These are phyloP conservation scores for Hozukius guyotensis DNA, from an alignment of 2,797 vertebrate species.

Conservation along the genomic window DNA sequence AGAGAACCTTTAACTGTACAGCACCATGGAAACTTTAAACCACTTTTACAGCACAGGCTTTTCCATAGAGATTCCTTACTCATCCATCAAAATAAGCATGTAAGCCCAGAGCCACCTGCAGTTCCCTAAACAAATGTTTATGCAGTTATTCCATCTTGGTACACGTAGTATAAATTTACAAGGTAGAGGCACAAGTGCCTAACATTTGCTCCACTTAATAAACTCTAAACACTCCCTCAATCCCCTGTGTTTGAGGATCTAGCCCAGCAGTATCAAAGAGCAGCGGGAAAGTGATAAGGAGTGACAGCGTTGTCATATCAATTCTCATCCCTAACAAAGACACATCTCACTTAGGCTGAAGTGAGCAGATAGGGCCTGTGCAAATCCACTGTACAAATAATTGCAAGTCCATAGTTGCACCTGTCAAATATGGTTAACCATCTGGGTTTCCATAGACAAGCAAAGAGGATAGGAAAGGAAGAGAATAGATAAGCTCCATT, in stretches of 20 bases:
- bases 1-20: background rate
- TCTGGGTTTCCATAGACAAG: constrained; percentile 42
- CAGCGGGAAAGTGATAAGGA: constrained; percentile 37
- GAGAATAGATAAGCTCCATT: constrained; percentile 62
- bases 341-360: constrained; percentile 59
- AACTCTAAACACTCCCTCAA: constrained; percentile 6
- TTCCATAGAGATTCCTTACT: background rate
- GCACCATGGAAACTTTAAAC: background rate
- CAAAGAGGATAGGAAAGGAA: constrained; percentile 15
- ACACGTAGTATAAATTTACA: constrained; percentile 1
- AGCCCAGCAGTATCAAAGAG: constrained; percentile 40
- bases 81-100: background rate
- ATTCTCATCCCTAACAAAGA: constrained; percentile 51
- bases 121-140: background rate
- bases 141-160: background rate
- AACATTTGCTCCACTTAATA: constrained; percentile 17
- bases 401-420: constrained; percentile 67
- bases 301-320: constrained; percentile 58
- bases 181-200: background rate
- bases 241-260: constrained; percentile 10
- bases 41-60: background rate
- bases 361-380: constrained; percentile 47
- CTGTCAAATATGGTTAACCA: constrained; percentile 76
- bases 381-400: constrained; percentile 69
- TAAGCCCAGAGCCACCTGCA: background rate